Evolutionary conservation across 2,113 vertebrate species (phyloP), one percentile per base, ranked within the genome.

Genomic region (Climacteris rufus): DNA sequence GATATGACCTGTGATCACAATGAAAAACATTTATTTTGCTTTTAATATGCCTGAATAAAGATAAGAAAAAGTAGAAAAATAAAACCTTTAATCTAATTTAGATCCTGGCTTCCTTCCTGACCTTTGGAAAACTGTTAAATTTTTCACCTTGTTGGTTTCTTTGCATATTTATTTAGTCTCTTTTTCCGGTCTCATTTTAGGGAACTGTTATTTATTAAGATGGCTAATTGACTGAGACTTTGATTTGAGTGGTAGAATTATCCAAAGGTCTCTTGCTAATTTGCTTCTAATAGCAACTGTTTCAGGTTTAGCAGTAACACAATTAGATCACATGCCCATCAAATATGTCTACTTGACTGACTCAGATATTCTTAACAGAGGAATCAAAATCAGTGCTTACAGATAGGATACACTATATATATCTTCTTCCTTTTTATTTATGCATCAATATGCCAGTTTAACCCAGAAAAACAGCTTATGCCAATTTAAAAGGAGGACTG

Each of bases 201-300:
- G 71, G 35, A 94, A 77, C 60, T 79, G 64, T 87, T 96, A 94
- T 91, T 94, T 96, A 96, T 96, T 95, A 87, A 94, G 86, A 86
- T 71, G 18, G 45, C 27, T 89, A 94, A 93, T 94, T 93, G 86
- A 87, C 57, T 92, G 78, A 97, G 60, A 81, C 53, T 94, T 95
- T 92, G 81, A 96, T 96, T 95, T 97, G 94, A 97, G 81, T 87
- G 94, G 90, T 75, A 88, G 63, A 96, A 96, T 96, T 94, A 97
- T 95, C 91, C 82, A 88, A 97, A 97, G 89, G 88, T 87, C 50
- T 57, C 80, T 96, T 77, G 86, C 71, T 96, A 90, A 97, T 95
- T 96, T 96, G 92, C 91, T 78, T 72, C 65, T 87, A 96, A 96
- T 86, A 90, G 87, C 61, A 96, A 81, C 86, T 70, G 49, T 94